Conservation (phyloP, 2,797 vertebrate species). For the Smutsia gigantea region DNA sequence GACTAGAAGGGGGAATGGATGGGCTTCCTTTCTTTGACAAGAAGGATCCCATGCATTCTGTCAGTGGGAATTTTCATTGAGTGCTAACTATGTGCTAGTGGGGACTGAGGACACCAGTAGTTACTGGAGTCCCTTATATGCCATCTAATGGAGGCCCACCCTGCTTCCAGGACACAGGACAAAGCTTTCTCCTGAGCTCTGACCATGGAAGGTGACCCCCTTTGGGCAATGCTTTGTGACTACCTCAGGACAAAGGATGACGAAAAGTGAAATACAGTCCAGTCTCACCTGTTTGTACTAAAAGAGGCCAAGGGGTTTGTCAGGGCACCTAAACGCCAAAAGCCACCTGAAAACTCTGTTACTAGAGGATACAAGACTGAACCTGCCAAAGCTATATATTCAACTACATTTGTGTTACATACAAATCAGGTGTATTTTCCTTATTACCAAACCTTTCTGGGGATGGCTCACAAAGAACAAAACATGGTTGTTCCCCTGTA, state of each 20-base stretch:
- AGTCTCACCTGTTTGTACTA: background rate
- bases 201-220: background rate
- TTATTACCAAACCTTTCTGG: background rate
- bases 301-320: background rate
- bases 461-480: background rate
- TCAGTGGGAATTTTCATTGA: background rate
- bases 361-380: background rate
- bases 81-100: background rate
- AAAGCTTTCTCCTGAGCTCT: background rate
- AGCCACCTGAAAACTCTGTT: background rate
- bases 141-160: background rate
- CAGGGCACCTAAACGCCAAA: background rate
- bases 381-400: too few species aligned
- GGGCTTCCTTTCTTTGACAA: background rate
- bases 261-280: background rate
- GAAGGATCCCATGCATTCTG: background rate
- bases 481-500: background rate
- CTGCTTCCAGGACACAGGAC: background rate
- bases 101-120: background rate
- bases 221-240: background rate
- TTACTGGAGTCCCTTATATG: background rate
- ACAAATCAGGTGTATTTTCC: background rate
- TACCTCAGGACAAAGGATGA: background rate
- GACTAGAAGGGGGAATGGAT: background rate
- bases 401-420: background rate